Evolutionary conservation across 2,797 vertebrate species (phyloP).

Genomic region (Pangasius larnaudii): DNA sequence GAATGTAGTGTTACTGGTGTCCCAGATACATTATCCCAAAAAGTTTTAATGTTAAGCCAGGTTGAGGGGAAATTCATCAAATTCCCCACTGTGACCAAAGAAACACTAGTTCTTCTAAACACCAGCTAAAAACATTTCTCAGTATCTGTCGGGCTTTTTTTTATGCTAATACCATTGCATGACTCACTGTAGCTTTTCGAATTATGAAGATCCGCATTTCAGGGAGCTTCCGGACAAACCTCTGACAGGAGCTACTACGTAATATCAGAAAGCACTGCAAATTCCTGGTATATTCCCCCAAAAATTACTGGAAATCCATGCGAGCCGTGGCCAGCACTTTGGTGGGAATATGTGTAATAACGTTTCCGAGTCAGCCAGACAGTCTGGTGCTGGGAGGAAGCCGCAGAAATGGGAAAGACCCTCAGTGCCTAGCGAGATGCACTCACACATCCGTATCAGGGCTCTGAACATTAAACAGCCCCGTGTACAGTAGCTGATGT

Average conservation of each 20-base stretch:
- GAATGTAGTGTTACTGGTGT: not conserved
- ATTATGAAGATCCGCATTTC: not conserved
- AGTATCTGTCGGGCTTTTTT: not conserved
- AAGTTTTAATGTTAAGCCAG: not conserved
- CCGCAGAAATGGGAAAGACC: slow-evolving; percentile 41
- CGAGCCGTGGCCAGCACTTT: slow-evolving; percentile 5
- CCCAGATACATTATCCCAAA: not conserved
- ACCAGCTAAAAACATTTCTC: not conserved
- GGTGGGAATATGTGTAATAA: slow-evolving; percentile 40
- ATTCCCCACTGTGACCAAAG: slow-evolving; percentile 18
- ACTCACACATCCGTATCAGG: slow-evolving; percentile 10
- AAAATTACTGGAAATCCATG: slow-evolving; percentile 37
- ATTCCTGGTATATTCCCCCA: slow-evolving; percentile 23
- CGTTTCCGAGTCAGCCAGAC: slow-evolving; percentile 44
- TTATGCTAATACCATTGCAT: not conserved
- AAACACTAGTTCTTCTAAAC: slow-evolving; percentile 20
- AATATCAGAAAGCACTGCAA: not conserved
- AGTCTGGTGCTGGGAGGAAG: slow-evolving; percentile 37
- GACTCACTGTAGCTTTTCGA: not conserved
- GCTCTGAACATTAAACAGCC: slow-evolving; percentile 29
- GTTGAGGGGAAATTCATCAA: slow-evolving; percentile 36
- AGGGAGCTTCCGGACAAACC: not conserved
- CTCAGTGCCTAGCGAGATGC: slow-evolving; percentile 12
- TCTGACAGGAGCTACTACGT: not conserved
- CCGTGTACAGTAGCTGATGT: slow-evolving; percentile 34